These are phyloP conservation scores for Napeogenes inachia DNA, from an alignment of 2,888 invertebrate genomes.

Conservation along the genomic window DNA sequence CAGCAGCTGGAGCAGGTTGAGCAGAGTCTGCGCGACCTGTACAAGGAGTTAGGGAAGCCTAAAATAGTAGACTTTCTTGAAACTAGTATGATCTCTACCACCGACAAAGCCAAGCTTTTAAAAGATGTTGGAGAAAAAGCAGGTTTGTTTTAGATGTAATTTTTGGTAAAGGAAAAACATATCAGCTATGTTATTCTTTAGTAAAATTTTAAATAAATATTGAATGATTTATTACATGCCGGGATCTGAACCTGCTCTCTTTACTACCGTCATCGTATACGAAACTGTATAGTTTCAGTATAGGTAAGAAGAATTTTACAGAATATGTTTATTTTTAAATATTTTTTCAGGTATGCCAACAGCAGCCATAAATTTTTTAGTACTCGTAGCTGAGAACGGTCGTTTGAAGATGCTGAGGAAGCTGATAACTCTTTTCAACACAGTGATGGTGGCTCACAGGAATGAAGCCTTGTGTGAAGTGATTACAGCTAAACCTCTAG, in stretches of 20 bases:
- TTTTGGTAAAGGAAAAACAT: no score
- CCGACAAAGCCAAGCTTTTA: conserved; percentile 50
- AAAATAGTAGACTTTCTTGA: conserved; percentile 55
- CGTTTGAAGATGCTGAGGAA: conserved; percentile 51
- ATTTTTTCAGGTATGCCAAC: conserved; percentile 49
- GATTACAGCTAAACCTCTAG: conserved; percentile 59
- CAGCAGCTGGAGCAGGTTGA: conserved; percentile 54
- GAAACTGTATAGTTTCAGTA: no score
- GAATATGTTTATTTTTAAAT: not conserved
- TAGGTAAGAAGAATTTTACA: no score
- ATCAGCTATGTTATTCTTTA: no score
- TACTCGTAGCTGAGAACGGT: conserved; percentile 60
- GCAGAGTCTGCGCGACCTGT: conserved; percentile 42
- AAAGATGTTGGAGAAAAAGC: conserved; percentile 43
- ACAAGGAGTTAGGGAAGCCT: conserved; percentile 47
- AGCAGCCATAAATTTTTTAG: conserved; percentile 52
- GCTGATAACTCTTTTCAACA: conserved; percentile 53
- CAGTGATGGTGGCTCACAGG: conserved; percentile 62
- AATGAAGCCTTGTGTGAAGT: conserved; percentile 63
- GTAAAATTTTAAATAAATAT: no score
- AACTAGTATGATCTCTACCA: conserved; percentile 50
- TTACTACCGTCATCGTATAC: no score
- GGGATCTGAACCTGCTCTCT: no score
- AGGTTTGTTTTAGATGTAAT: conserved; percentile 34
- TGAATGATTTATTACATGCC: no score